Base-by-base conservation (phyloP, 1,140 invertebrate genomes). In the Euwallacea fornicatus region DNA sequence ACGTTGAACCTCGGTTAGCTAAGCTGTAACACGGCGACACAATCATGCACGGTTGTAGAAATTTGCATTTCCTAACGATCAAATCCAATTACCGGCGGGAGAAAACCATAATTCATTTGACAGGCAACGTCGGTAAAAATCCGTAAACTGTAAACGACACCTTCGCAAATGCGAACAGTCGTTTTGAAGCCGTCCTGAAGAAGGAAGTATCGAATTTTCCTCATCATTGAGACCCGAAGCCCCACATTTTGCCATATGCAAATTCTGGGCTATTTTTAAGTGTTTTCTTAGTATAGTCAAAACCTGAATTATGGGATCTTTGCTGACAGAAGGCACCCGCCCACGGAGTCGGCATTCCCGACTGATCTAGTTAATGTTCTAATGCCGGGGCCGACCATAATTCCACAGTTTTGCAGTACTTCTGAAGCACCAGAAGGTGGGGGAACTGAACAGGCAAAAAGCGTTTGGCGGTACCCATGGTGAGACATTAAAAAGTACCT, bases 171-270 rank as follows among this genome's bases (percentile, higher is more conserved):
- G 13, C 56, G 16, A 69, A 16, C 56, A 47, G 66, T 47, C 66
- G 15, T 69, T 60, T 61, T 61, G 54, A 67, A 58, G 65, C 42
- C 65, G 54, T 21, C 11, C 54, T 50, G 21, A 60, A 69, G 66
- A 69, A 69, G 66, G 66, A 69, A 69, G 66, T 69, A 69, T 69
- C 66, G 41, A 61, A 61, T 69, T 69, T 69, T 69, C 50, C 56
- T 42, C 21, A 44, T 61, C 56, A 53, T 69, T n/a, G 66, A 69
- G 43, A 66, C 56, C 33, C 16, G 58, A 69, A 69, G 56, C 66
- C 66, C 66, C 66, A 69, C 16, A 61, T 69, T 53, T 47, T 61
- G 50, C 66, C 66, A 69, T 69, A 69, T 69, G 66, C 33, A 61
- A 69, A 69, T 69, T 69, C 56, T 61, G 66, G 60, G 42, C 66